phyloP scores from a whole-genome alignment of 2,888 invertebrate species.

The Meteorus colon region DNA sequence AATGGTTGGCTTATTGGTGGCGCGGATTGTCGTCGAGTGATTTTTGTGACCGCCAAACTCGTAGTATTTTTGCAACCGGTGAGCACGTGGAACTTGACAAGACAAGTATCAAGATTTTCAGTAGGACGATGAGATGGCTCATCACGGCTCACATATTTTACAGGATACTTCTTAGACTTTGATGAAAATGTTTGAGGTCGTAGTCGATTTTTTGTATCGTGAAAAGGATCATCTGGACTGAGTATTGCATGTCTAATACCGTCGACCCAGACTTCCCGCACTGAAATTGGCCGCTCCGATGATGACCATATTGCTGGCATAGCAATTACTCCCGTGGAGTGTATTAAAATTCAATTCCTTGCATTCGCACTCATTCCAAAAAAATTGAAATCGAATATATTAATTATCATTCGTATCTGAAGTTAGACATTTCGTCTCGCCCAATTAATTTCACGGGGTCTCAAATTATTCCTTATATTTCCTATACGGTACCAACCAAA shows the following conservation, averaged over 20 bases:
- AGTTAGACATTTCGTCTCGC: not conserved
- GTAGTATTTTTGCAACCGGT: constrained; percentile 54
- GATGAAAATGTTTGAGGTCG: constrained; percentile 56
- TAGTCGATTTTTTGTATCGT: constrained; percentile 55
- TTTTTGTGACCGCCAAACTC: constrained; percentile 43
- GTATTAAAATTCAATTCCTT: constrained; percentile 35
- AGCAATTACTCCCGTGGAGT: not conserved
- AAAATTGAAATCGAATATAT: not conserved
- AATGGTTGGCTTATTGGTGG: constrained; percentile 47
- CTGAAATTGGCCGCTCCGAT: constrained; percentile 76
- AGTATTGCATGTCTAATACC: constrained; percentile 83
- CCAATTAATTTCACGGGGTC: not conserved
- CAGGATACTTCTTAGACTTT: constrained; percentile 55
- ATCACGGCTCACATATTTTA: constrained; percentile 54
- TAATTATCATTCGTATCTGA: not conserved
- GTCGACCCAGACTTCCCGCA: constrained; percentile 81
- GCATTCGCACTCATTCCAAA: not conserved
- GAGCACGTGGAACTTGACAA: constrained; percentile 63
- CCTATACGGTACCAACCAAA: not conserved
- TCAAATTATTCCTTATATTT: not conserved
- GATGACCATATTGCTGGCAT: constrained; percentile 77
- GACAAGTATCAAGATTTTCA: constrained; percentile 60
- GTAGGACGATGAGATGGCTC: constrained; percentile 35
- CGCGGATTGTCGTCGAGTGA: constrained; percentile 61
- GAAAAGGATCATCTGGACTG: constrained; percentile 77